These are phyloP conservation scores for Xiphias gladius DNA, from an alignment of 2,113 vertebrate genomes.

Conservation along the genomic window DNA sequence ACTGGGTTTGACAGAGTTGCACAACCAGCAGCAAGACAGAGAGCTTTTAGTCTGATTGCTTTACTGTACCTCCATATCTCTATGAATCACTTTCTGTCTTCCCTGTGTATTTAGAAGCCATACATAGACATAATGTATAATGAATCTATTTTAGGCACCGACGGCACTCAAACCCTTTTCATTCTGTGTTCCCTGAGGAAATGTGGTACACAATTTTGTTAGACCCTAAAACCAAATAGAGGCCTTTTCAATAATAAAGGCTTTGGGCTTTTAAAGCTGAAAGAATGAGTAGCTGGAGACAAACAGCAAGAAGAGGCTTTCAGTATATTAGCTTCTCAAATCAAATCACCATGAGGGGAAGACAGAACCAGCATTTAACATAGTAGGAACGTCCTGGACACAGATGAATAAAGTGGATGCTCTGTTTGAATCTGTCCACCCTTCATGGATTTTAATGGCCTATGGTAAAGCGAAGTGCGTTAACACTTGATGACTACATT, in stretches of 20 bases:
- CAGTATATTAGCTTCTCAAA: constrained; percentile 81
- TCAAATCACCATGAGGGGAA: constrained; percentile 74
- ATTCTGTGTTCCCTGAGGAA: constrained; percentile 52
- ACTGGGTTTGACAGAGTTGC: background rate
- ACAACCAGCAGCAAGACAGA: constrained; percentile 10
- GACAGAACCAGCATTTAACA: constrained; percentile 67
- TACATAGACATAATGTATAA: constrained; percentile 55
- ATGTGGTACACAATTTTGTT: constrained; percentile 58
- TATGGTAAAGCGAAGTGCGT: constrained; percentile 65
- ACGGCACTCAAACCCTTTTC: constrained; percentile 59
- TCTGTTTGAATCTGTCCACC: constrained; percentile 64
- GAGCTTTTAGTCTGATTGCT: constrained; percentile 56
- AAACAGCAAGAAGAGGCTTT: constrained; percentile 75
- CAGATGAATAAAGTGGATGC: constrained; percentile 67
- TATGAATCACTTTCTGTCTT: constrained; percentile 31
- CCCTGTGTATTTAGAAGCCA: constrained; percentile 44
- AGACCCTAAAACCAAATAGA: constrained; percentile 67
- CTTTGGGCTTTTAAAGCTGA: constrained; percentile 73
- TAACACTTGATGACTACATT: constrained; percentile 73
- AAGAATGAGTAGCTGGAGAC: constrained; percentile 63
- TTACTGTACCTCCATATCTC: constrained; percentile 41
- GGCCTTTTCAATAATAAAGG: constrained; percentile 70
- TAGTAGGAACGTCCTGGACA: constrained; percentile 59
- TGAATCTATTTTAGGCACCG: constrained; percentile 46
- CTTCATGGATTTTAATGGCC: constrained; percentile 66